Conservation (phyloP, 2,113 vertebrate genomes). For the Artemisiospiza belli region DNA sequence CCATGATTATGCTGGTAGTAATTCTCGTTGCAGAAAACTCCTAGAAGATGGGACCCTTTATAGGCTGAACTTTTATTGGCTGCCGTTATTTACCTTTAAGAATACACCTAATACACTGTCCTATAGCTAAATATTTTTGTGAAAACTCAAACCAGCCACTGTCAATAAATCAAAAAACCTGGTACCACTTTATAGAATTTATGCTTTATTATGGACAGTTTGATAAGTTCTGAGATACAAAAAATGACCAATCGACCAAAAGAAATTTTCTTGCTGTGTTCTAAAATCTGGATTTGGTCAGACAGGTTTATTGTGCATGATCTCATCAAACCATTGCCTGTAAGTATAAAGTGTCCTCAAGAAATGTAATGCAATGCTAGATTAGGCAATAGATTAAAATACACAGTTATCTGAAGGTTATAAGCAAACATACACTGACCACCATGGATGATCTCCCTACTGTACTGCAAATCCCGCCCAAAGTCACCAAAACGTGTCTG, state of each 20-base stretch:
- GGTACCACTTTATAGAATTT: slow-evolving; percentile 54
- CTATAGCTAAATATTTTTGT: slow-evolving; percentile 79
- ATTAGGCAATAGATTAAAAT: slow-evolving; percentile 44
- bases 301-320: slow-evolving; percentile 64
- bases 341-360: slow-evolving; percentile 53
- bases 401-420: not conserved
- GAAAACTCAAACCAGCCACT: slow-evolving; percentile 70
- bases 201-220: slow-evolving; percentile 43
- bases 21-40: slow-evolving; percentile 81
- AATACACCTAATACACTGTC: slow-evolving; percentile 76
- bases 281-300: slow-evolving; percentile 43
- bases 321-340: slow-evolving; percentile 56
- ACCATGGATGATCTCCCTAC: not conserved
- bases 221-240: slow-evolving; percentile 60
- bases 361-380: slow-evolving; percentile 60
- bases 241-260: slow-evolving; percentile 67
- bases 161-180: slow-evolving; percentile 73
- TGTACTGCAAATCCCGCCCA: not conserved
- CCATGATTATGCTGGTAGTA: slow-evolving; percentile 84
- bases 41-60: slow-evolving; percentile 81
- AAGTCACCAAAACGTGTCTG: not conserved
- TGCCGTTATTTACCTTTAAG: slow-evolving; percentile 84
- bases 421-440: not conserved
- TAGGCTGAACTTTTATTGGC: slow-evolving; percentile 81
- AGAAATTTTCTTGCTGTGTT: slow-evolving; percentile 61